Base-by-base conservation (phyloP, 2,797 vertebrate genomes). In the Calcarius lapponicus region DNA sequence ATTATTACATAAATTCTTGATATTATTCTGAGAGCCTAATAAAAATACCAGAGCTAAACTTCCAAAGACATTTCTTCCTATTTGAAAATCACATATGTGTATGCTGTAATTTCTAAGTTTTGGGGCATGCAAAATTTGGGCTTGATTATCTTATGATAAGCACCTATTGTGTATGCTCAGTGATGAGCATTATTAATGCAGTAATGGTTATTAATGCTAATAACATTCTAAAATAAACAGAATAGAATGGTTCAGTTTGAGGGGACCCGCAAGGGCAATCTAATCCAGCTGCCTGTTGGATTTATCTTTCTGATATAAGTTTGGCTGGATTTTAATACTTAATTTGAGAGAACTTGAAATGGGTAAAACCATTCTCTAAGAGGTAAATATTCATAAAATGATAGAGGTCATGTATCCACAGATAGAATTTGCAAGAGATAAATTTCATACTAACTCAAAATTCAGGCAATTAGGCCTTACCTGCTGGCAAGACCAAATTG, bases 261-360 rank as follows among this genome's bases (percentile, higher is more conserved):
- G 71, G 17, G 22, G 45, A 53, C 11, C 9, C 15, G 42, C 25
- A 51, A 19, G 0, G 3, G 16, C 2, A 0, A 57, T 38, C 32
- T 75, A 57, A n/a, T 65, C 48, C 48, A 87, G 18, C 16, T 79
- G 10, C 31, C 40, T 71, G 7, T 34, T 92, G 38, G 26, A 43
- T 9, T 79, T 56, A 22, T 13, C 22, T 88, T 25, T 42, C 16
- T 26, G 17, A 19, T 80, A 17, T 13, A 72, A 58, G 9, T 83
- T 51, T 76, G 25, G 2, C 26, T 80, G 64, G 24, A 34, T n/a
- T 34, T 57, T 57, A 57, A 34, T 34, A 34, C 56, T 34, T 24
- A 34, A 34, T 57, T 25, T 86, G 60, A 80, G 20, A 75, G 18
- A 66, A 51, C 10, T 32, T 61, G 61, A 84, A 94, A 65, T 28